Percentiles rank a stretch among this genome's conserved stretches.
These are phyloP conservation scores for Monochamus saltuarius DNA, from an alignment of 1,140 invertebrate species.

Conservation along the genomic window DNA sequence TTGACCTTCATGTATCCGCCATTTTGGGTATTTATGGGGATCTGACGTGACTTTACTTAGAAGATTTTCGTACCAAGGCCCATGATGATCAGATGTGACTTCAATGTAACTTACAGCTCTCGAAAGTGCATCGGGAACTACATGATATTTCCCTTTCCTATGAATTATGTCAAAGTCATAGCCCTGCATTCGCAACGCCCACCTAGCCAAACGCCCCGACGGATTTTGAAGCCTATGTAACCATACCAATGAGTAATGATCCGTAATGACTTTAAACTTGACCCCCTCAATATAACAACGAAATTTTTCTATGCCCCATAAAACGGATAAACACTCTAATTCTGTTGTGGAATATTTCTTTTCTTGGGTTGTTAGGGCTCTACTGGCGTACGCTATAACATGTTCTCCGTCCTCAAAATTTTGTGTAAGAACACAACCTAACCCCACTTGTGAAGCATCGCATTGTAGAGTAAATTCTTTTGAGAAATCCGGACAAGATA, in stretches of 20 bases:
- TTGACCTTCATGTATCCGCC: constrained; percentile 6
- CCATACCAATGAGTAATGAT: too few species aligned
- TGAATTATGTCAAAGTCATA: constrained; percentile 11
- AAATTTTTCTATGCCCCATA: too few species aligned
- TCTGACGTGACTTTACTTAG: neutral
- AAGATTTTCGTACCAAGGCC: constrained; percentile 14
- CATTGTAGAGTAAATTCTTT: constrained; percentile 26
- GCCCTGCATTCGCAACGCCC: neutral
- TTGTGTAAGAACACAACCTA: constrained; percentile 38
- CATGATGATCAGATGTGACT: neutral
- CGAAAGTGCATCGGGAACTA: constrained; percentile 20
- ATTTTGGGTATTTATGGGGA: constrained; percentile 13
- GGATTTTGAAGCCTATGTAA: constrained; percentile 14
- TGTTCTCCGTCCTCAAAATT: constrained; percentile 15
- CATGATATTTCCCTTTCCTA: constrained; percentile 3
- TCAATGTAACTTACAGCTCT: neutral
- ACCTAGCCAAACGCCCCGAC: constrained; percentile 36
- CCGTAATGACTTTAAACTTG: too few species aligned
- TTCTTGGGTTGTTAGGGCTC: constrained; percentile 34
- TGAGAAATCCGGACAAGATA: constrained; percentile 35
- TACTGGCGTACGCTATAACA: constrained; percentile 34
- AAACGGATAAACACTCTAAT: too few species aligned
- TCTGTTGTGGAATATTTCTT: too few species aligned
- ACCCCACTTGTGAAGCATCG: constrained; percentile 25
- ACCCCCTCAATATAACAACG: too few species aligned